Percentiles rank a stretch among this genome's conserved stretches.
phyloP scores from a whole-genome alignment of 2,888 invertebrate genomes.

The Agrotis ipsilon region DNA sequence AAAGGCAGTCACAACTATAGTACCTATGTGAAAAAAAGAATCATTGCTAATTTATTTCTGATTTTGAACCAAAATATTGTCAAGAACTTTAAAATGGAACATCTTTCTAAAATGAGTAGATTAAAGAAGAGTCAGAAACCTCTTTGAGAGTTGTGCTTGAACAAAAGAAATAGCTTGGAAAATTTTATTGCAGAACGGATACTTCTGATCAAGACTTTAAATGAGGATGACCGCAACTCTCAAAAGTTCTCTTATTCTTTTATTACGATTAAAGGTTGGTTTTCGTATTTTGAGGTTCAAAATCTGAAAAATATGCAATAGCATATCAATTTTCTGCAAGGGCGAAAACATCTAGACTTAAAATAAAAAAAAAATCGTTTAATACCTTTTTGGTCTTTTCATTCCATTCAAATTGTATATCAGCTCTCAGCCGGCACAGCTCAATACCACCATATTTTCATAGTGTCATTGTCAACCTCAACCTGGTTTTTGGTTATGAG shows the following conservation, averaged over 20 bases:
- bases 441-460: too few relatives aligned
- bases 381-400: too few relatives aligned
- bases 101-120: conserved; percentile 1
- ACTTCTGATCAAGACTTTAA: too few relatives aligned
- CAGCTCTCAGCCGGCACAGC: not conserved
- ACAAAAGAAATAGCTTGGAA: not conserved
- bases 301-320: not conserved
- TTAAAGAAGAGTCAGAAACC: conserved; percentile 2
- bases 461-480: too few relatives aligned
- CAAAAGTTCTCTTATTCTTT: conserved; percentile 10
- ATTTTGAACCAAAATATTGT: conserved; percentile 8
- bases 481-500: too few relatives aligned
- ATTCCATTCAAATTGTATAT: too few relatives aligned
- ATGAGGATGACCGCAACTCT: conserved; percentile 37
- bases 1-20: not conserved
- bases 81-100: not conserved
- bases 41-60: not conserved
- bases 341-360: not conserved
- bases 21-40: not conserved
- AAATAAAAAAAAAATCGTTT: too few relatives aligned
- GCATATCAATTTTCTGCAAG: too few relatives aligned
- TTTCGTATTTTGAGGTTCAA: conserved; percentile 4
- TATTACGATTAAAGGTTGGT: not conserved
- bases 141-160: conserved; percentile 28
- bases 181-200: too few relatives aligned